These are phyloP conservation scores for Stomatorhinus walkeri DNA, from an alignment of 2,797 vertebrate species.

Conservation along the genomic window DNA sequence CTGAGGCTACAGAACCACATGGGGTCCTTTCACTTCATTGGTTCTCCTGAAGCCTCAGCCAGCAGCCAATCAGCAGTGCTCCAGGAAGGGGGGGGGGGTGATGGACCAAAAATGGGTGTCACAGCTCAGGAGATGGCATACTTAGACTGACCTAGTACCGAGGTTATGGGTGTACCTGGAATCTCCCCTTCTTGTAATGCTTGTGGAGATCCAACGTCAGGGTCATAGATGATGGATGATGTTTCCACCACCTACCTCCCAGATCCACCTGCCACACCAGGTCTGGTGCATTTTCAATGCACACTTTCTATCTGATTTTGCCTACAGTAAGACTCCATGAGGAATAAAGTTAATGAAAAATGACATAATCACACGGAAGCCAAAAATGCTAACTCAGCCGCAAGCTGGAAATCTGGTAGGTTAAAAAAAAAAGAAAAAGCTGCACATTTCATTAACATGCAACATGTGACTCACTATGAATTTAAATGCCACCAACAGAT, in stretches of 20 bases:
- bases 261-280: background rate
- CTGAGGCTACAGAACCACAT: background rate
- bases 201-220: background rate
- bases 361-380: background rate
- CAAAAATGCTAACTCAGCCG: background rate
- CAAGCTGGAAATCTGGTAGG: background rate
- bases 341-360: background rate
- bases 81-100: background rate
- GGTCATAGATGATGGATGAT: background rate
- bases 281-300: background rate
- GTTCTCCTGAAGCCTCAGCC: background rate
- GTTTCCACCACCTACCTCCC: background rate
- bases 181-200: background rate
- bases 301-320: background rate
- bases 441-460: background rate
- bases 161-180: background rate
- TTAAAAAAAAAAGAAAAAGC: background rate
- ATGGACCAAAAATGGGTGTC: background rate
- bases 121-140: background rate
- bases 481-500: background rate
- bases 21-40: background rate
- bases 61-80: background rate
- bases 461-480: background rate
- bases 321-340: background rate
- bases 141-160: background rate